Evolutionary conservation across 2,113 vertebrate genomes (phyloP), one percentile per base, ranked within the genome.

Genomic region (Pogona vitticeps): DNA sequence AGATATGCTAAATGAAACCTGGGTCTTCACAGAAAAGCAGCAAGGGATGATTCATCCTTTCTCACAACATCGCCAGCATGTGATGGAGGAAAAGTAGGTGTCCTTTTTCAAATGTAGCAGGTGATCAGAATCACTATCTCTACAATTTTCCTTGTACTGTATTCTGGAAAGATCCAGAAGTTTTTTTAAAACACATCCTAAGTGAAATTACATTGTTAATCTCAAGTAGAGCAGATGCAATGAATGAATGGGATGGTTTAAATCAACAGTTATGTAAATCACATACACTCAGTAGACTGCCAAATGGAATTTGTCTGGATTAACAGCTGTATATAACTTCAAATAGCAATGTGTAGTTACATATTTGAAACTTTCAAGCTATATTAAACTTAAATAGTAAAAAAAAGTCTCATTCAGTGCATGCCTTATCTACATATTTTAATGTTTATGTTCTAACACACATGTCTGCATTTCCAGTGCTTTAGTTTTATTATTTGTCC

Each of bases 371-470:
- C 85, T 93, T 93, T 88, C 68, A 42, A 89, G 91, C 85, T 80
- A 94, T 90, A 93, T 92, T 93, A 91, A 94, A 94, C 52, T 76
- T 89, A 84, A 83, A 3, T 31, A 59, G 93, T 91, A 91, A 86
- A 91, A 93, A 72, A 86, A 80, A 6, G 10, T 6, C 88, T 91
- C 80, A 91, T 82, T 91, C 76, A 91, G 89, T 89, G 88, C 76
- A 91, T 28, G 89, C 42, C 59, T 87, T 52, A 59, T 76, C 81
- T 81, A 86, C 70, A 87, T 67, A 82, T 67, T 87, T 87, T 82
- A 87, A 87, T 94, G 90, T 89, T 46, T 33, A 86, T 6, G n/a
- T 70, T 92, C 92, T 76, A 75, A 31, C 42, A 31, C 10, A 36
- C 28, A 7, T 33, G 36, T 83, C 56, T 76, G 72, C 65, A 68